Conservation (phyloP, 1,140 invertebrate species). For the Drosophila athabasca region DNA sequence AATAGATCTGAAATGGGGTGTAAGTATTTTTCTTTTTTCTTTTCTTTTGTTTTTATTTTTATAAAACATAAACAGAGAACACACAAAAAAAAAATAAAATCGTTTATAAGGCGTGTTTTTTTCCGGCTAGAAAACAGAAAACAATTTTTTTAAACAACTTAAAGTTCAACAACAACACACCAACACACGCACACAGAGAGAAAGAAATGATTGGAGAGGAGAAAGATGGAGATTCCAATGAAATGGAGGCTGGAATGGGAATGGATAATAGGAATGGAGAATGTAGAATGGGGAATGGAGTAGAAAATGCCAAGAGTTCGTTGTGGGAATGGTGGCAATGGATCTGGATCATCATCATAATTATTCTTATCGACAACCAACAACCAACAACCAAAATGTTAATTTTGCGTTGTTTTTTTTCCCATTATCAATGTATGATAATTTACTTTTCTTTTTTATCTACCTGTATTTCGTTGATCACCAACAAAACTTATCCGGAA, state of each 20-base stretch:
- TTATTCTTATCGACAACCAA: conserved; percentile 48
- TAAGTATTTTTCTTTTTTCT: conserved; percentile 7
- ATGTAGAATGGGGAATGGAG: conserved; percentile 5
- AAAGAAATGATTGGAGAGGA: not conserved
- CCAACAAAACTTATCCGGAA: conserved; percentile 34
- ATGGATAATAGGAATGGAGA: conserved; percentile 1
- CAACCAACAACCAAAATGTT: conserved; percentile 56
- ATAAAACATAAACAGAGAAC: conserved; percentile 36
- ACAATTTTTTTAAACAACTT: not conserved
- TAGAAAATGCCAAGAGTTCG: not conserved
- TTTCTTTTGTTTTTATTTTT: not conserved
- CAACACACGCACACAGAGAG: conserved; percentile 24
- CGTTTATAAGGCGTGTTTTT: not conserved
- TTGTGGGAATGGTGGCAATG: conserved; percentile 3
- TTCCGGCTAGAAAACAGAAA: conserved; percentile 26
- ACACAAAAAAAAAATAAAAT: conserved; percentile 27
- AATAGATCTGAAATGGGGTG: conserved; percentile 35
- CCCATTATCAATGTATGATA: conserved; percentile 20
- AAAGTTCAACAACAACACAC: conserved; percentile 26
- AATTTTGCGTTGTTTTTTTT: conserved; percentile 66
- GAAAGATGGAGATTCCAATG: too few species aligned
- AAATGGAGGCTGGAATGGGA: not conserved
- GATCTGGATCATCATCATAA: conserved; percentile 32
- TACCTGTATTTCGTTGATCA: conserved; percentile 8
- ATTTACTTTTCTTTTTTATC: conserved; percentile 16